Evolutionary conservation across 2,888 invertebrate genomes (phyloP).

Genomic region (Drosophila imparisetae): DNA sequence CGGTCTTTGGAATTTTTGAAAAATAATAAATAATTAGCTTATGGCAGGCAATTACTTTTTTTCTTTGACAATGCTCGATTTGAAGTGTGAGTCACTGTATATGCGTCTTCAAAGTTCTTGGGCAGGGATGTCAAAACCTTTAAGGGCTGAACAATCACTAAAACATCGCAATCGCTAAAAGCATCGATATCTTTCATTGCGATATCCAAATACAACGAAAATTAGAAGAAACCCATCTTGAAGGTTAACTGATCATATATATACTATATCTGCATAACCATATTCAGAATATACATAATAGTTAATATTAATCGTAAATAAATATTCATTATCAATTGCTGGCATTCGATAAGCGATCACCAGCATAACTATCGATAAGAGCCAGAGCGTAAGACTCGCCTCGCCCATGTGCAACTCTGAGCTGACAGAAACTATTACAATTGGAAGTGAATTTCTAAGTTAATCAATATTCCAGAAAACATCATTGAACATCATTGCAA

Average conservation of each 20-base stretch:
- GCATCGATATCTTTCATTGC: not conserved
- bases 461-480: not conserved
- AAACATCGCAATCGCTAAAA: not conserved
- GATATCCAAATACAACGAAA: not conserved
- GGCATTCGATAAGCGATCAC: not conserved
- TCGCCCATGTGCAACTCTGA: not conserved
- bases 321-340: not conserved
- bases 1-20: too few species aligned
- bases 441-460: not conserved
- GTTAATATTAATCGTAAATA: not conserved
- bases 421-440: not conserved
- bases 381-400: not conserved
- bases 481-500: too few species aligned
- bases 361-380: not conserved
- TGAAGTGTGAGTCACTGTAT: not conserved
- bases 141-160: too few species aligned
- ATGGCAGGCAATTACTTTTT: too few species aligned
- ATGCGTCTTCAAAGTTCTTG: too few species aligned
- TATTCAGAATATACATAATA: too few species aligned
- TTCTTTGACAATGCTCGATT: too few species aligned
- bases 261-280: not conserved
- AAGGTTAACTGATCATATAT: not conserved
- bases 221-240: not conserved
- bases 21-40: too few species aligned
- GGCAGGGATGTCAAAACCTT: too few species aligned